These are phyloP conservation scores for Alces alces DNA, from an alignment of 2,113 vertebrate genomes.

Conservation along the genomic window DNA sequence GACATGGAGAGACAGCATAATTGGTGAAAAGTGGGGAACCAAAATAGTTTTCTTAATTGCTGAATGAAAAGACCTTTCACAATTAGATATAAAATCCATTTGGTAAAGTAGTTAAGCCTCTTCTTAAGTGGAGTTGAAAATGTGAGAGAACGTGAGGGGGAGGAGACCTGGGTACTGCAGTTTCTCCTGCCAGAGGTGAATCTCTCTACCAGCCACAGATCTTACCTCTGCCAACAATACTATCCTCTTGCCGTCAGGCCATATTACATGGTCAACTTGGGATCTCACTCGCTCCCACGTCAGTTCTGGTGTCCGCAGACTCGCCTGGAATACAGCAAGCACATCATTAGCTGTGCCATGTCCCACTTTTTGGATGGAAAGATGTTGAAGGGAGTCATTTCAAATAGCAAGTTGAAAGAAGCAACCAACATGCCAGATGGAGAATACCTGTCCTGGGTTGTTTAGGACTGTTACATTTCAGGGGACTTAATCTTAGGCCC, in stretches of 20 bases:
- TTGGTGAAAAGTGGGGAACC: slow-evolving; percentile 61
- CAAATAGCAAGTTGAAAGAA: slow-evolving; percentile 64
- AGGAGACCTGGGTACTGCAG: not conserved
- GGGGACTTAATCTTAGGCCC: slow-evolving; percentile 65
- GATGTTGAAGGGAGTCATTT: slow-evolving; percentile 44
- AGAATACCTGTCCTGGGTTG: slow-evolving; percentile 54
- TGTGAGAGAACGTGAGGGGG: not conserved
- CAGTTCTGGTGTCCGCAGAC: slow-evolving; percentile 95
- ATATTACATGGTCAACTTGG: slow-evolving; percentile 98
- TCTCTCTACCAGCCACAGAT: not conserved
- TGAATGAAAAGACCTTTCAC: slow-evolving; percentile 54
- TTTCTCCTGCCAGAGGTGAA: not conserved
- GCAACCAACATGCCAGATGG: slow-evolving; percentile 59
- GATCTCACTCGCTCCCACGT: slow-evolving; percentile 98
- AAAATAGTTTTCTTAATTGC: slow-evolving; percentile 73
- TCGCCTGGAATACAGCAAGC: slow-evolving; percentile 82
- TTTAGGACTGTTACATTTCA: slow-evolving; percentile 67
- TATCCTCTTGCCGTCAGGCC: slow-evolving; percentile 98
- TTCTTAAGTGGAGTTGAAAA: not conserved
- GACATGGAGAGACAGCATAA: slow-evolving; percentile 70
- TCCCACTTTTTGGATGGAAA: not conserved
- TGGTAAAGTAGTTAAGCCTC: slow-evolving; percentile 39
- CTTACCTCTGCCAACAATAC: slow-evolving; percentile 96
- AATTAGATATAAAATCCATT: slow-evolving; percentile 36
- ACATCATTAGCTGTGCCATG: not conserved